A percentile compares a stretch with the other conserved stretches of the same genome.
These are phyloP conservation scores for Liparis tanakae DNA, from an alignment of 2,797 vertebrate species.

Conservation along the genomic window DNA sequence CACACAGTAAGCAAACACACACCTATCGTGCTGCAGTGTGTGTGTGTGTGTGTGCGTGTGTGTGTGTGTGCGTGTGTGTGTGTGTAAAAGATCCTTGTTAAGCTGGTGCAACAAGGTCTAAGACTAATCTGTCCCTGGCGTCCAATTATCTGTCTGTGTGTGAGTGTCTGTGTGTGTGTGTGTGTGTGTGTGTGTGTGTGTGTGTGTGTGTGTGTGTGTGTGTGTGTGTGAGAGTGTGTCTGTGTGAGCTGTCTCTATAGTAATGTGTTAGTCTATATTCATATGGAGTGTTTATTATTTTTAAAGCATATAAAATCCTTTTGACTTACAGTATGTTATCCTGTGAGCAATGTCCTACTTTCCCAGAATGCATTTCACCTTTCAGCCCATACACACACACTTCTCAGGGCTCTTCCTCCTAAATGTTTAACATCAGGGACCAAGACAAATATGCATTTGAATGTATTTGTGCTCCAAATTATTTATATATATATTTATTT, in stretches of 20 bases:
- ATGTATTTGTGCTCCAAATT: too few relatives aligned
- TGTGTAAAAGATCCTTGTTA: conserved; percentile 24
- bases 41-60: conserved; percentile 8
- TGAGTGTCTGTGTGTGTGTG: too few relatives aligned
- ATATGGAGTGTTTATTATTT: not conserved
- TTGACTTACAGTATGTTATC: not conserved
- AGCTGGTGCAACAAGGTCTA: conserved; percentile 45
- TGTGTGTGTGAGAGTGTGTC: not conserved
- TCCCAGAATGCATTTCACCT: conserved; percentile 27
- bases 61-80: conserved; percentile 5
- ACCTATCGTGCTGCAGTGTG: not conserved
- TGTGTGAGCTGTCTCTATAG: not conserved
- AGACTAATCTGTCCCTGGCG: conserved; percentile 54
- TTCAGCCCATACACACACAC: conserved; percentile 17
- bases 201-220: not conserved
- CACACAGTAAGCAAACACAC: not conserved
- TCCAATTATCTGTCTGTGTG: conserved; percentile 40
- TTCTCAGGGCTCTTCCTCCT: not conserved
- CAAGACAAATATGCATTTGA: not conserved
- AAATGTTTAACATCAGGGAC: too few relatives aligned
- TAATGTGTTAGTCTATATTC: not conserved
- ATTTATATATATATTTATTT: too few relatives aligned
- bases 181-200: conserved; percentile 6
- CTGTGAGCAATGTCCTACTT: not conserved
- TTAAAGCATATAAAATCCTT: not conserved